Evolutionary conservation across 2,113 vertebrate genomes (phyloP).

Genomic region (Calyptommatus sinebrachiatus): DNA sequence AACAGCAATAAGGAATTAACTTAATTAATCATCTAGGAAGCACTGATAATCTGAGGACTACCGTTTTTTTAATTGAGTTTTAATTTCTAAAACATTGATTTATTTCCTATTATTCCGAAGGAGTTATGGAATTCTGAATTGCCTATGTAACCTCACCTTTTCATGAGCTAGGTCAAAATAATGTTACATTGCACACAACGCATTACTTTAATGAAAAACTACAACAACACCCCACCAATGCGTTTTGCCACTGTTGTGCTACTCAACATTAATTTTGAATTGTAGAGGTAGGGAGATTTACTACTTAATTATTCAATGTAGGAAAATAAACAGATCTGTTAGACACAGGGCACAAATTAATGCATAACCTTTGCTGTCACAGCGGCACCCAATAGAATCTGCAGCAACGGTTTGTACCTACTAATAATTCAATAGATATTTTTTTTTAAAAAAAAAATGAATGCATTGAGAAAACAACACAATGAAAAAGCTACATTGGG

Average conservation of each 20-base stretch:
- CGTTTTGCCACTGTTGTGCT: background rate
- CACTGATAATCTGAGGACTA: background rate
- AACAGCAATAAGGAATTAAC: too few relatives aligned
- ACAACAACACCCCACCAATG: too few relatives aligned
- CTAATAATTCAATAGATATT: background rate
- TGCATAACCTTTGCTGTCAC: background rate
- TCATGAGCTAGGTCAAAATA: background rate
- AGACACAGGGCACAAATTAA: constrained; percentile 1
- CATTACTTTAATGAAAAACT: background rate
- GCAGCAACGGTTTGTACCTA: background rate
- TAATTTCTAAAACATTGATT: background rate
- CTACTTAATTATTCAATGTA: background rate
- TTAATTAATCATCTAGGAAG: background rate
- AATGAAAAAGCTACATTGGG: too few relatives aligned
- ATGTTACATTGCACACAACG: background rate
- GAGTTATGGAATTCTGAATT: background rate
- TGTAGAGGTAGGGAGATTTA: background rate
- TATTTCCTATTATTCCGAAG: background rate
- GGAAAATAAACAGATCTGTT: background rate
- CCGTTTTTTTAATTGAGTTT: background rate
- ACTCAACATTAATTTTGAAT: background rate
- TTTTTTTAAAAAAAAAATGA: background rate
- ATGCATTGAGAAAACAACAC: background rate
- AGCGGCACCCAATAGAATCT: background rate
- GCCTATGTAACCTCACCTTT: background rate